Evolutionary conservation across 2,888 invertebrate species (phyloP), one percentile per base, ranked within the genome.

Genomic region (Helicoverpa assulta): DNA sequence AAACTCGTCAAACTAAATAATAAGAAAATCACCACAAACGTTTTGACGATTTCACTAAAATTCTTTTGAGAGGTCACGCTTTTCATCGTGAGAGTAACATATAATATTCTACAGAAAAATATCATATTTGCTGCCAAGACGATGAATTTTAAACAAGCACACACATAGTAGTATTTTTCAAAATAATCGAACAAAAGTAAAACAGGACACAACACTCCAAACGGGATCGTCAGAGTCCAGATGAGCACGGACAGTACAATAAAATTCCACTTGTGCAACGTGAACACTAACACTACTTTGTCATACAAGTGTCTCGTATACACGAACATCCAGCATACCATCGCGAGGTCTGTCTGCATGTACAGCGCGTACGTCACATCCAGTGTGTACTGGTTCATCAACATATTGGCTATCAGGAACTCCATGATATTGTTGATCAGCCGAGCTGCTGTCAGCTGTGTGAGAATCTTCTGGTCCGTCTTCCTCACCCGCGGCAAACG

Each of bases 201-300:
- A 10, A 85, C 18, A 0, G 86, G 81, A 43, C 79, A 82, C 0
- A 88, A 16, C 1, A 87, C 37, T 5, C 90, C 91, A 0, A 91
- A 26, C 0, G 89, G 88, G 7, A 90, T 52, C 1, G 89, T 85
- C 0, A 86, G 26, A 0, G 78, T 51, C 91, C 91, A 93, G 29
- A 91, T 80, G 0, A 83, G 29, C 2, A 84, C 21, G 0, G 88
- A 87, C 0, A 86, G 62, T 0, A 84, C 2, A 6, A 47, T 47
- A 7, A 47, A 47, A n/a, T n/a, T 47, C 47, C 47, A 47, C 0
- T 85, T 85, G 21, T 81, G 75, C 4, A 82, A 57, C 0, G 79
- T 71, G 29, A 91, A 91, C 47, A 92, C 93, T 4, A 88, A 57
- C 0, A 93, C 88, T n/a, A 92, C 86, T 82, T 93, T 92, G 26